phyloP scores from a whole-genome alignment of 2,797 vertebrate genomes.

The Xenopus petersii region DNA sequence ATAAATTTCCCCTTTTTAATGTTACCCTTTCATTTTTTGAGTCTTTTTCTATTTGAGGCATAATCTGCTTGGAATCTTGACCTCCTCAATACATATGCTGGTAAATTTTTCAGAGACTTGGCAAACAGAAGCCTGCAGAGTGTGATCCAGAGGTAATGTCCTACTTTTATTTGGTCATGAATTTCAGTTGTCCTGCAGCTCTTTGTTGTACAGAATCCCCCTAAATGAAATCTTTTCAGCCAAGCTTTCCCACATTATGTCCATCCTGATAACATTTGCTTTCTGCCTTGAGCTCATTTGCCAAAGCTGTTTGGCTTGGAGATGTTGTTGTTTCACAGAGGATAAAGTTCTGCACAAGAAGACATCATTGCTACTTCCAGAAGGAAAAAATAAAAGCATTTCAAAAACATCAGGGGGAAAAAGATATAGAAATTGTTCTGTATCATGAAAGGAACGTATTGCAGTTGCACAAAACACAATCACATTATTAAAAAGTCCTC shows the following conservation, averaged over 20 bases:
- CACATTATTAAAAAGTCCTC: background rate
- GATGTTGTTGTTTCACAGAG: slow-evolving; percentile 5
- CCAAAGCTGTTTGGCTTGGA: slow-evolving; percentile 48
- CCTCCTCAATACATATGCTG: slow-evolving; percentile 44
- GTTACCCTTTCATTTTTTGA: too few relatives aligned
- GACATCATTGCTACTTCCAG: background rate
- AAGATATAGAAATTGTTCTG: background rate
- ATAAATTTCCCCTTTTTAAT: too few relatives aligned
- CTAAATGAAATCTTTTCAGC: slow-evolving; percentile 52
- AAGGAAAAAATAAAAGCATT: slow-evolving; percentile 7
- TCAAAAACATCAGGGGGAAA: background rate
- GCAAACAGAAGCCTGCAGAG: slow-evolving; percentile 34
- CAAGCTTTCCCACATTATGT: slow-evolving; percentile 9
- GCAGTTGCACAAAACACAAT: background rate
- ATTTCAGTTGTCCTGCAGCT: slow-evolving; percentile 41
- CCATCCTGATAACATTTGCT: slow-evolving; percentile 45
- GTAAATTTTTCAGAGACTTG: slow-evolving; percentile 54
- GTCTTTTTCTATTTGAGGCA: too few relatives aligned
- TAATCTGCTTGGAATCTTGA: slow-evolving; percentile 17
- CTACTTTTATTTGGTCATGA: slow-evolving; percentile 53
- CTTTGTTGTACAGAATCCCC: slow-evolving; percentile 51
- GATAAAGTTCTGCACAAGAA: background rate
- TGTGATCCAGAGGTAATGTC: slow-evolving; percentile 54
- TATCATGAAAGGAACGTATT: background rate
- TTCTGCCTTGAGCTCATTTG: slow-evolving; percentile 20